These are phyloP conservation scores for Drosophila mimetica DNA, from an alignment of 2,888 invertebrate species.

Conservation along the genomic window DNA sequence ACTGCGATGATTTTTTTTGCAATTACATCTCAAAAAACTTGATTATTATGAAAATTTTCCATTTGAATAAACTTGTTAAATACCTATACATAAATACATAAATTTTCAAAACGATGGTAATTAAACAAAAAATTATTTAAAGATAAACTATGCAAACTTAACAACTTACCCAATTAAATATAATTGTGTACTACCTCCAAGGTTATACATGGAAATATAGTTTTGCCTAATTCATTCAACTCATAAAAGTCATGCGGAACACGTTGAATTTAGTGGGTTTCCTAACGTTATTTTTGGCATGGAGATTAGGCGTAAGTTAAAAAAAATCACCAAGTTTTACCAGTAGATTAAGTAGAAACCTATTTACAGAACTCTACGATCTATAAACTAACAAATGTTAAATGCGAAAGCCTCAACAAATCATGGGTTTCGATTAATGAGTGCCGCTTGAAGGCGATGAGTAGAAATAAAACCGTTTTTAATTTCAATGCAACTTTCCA, in stretches of 20 bases:
- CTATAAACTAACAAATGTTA: slow-evolving; percentile 47
- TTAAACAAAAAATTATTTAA: not conserved
- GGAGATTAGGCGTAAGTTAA: not conserved
- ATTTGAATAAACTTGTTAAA: not conserved
- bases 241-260: not conserved
- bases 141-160: not conserved
- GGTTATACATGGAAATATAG: not conserved
- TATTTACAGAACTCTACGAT: slow-evolving; percentile 24
- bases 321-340: not conserved
- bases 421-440: slow-evolving; percentile 42
- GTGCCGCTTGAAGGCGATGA: slow-evolving; percentile 49
- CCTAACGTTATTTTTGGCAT: not conserved
- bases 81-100: not conserved
- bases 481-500: slow-evolving; percentile 33
- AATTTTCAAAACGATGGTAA: too few species aligned
- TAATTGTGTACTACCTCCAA: not conserved
- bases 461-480: slow-evolving; percentile 26
- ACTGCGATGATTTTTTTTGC: not conserved
- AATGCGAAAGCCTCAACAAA: slow-evolving; percentile 44
- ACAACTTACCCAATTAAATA: not conserved
- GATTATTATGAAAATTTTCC: not conserved
- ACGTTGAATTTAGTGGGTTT: not conserved
- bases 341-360: not conserved
- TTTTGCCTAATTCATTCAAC: not conserved
- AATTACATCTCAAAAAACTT: not conserved